A percentile compares a stretch with the other conserved stretches of the same genome.
Evolutionary conservation across 2,113 vertebrate genomes (phyloP).

Genomic region (Cavia aperea): DNA sequence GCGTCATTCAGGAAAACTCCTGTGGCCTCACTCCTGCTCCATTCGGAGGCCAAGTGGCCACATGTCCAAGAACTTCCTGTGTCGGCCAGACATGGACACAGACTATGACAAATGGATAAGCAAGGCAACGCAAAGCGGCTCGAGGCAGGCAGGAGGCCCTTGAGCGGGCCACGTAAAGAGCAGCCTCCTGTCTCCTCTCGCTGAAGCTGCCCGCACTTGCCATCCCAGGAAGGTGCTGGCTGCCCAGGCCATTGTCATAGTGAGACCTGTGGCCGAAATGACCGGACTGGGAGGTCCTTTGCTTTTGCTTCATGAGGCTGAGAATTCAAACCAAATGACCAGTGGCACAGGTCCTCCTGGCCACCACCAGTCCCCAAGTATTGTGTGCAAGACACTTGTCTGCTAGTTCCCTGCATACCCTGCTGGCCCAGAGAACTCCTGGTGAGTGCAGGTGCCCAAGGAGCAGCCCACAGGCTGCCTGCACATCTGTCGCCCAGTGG

Average conservation of each 20-base stretch:
- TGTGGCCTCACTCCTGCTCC: constrained; percentile 46
- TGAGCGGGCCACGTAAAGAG: constrained; percentile 4
- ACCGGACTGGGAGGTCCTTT: background rate
- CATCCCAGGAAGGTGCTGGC: background rate
- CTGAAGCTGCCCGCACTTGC: background rate
- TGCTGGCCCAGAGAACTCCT: background rate
- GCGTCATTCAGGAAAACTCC: constrained; percentile 64
- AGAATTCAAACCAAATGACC: background rate
- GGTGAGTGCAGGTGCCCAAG: constrained; percentile 27
- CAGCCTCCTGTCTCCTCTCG: background rate
- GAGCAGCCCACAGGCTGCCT: background rate
- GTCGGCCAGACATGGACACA: background rate
- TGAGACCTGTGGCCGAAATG: background rate
- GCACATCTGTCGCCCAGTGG: fast-evolving
- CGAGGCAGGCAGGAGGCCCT: background rate
- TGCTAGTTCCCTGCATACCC: background rate
- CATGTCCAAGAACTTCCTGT: background rate
- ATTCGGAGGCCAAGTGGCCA: background rate
- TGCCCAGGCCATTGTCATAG: background rate
- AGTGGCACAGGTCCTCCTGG: background rate
- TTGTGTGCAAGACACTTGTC: background rate
- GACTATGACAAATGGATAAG: constrained; percentile 62
- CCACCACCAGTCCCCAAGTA: background rate
- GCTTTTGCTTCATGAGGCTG: constrained; percentile 33
- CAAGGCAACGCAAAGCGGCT: constrained; percentile 38